phyloP scores from a whole-genome alignment of 2,113 vertebrate genomes.

The Gallinago media region DNA sequence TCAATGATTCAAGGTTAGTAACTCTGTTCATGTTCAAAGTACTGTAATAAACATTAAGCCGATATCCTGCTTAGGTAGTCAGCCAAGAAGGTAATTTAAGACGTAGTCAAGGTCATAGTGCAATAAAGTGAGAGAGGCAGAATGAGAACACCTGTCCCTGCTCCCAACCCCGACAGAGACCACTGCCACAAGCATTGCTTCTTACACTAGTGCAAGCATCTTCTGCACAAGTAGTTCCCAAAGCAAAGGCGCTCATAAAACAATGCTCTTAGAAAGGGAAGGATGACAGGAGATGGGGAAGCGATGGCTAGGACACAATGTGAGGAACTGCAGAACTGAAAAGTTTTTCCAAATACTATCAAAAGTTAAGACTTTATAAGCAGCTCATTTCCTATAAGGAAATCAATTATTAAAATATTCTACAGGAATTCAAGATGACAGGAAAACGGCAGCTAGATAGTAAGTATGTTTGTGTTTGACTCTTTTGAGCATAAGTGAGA shows the following conservation, averaged over 20 bases:
- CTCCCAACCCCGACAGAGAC: neutral
- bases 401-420: neutral
- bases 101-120: neutral
- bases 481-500: neutral
- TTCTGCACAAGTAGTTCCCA: fast-evolving
- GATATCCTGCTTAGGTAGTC: neutral
- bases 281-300: neutral
- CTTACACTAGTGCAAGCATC: neutral
- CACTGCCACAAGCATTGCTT: neutral
- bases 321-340: neutral
- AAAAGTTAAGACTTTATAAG: neutral
- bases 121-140: neutral
- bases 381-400: neutral
- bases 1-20: neutral
- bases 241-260: neutral
- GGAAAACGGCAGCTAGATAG: neutral
- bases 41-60: neutral
- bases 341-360: neutral
- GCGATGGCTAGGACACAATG: neutral
- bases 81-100: neutral
- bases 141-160: neutral
- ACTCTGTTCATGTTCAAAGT: fast-evolving
- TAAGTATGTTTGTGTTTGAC: neutral
- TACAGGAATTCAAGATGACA: neutral
- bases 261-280: neutral